A percentile compares a stretch with the other conserved stretches of the same genome.
Conservation (phyloP, 2,888 invertebrate genomes). For the Pterostichus madidus region DNA sequence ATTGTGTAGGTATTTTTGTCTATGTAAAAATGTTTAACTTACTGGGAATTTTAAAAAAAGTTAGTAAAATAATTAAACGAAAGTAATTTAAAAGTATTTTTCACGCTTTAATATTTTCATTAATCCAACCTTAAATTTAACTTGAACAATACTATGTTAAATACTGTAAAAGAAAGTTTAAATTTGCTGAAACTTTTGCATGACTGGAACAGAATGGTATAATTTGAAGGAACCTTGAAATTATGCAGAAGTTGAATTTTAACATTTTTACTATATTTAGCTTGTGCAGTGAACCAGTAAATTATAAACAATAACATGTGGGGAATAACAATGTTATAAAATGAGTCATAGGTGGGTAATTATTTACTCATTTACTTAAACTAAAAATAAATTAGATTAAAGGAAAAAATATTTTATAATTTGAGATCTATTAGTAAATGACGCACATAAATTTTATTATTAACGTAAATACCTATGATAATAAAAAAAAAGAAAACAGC, state of each 20-base stretch:
- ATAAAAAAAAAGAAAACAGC: neutral
- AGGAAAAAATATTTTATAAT: constrained; percentile 11
- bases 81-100: constrained; percentile 12
- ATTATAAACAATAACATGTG: constrained; percentile 11
- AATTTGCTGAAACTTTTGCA: constrained; percentile 9
- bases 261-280: constrained; percentile 40
- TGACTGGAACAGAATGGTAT: constrained; percentile 14
- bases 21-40: too few species aligned
- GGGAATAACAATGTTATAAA: constrained; percentile 12
- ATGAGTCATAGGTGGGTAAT: neutral
- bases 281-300: constrained; percentile 12
- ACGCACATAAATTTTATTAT: constrained; percentile 22
- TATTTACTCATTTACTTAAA: constrained; percentile 1
- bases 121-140: constrained; percentile 35
- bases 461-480: constrained; percentile 7
- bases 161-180: constrained; percentile 32
- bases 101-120: constrained; percentile 31
- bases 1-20: too few species aligned
- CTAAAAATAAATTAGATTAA: constrained; percentile 13
- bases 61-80: constrained; percentile 26
- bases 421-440: neutral
- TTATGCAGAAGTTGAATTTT: constrained; percentile 24
- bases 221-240: constrained; percentile 24
- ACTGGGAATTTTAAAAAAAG: neutral
- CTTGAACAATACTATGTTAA: constrained; percentile 44